Evolutionary conservation across 2,888 invertebrate genomes (phyloP).

Genomic region (Drosophila kambysellisi): DNA sequence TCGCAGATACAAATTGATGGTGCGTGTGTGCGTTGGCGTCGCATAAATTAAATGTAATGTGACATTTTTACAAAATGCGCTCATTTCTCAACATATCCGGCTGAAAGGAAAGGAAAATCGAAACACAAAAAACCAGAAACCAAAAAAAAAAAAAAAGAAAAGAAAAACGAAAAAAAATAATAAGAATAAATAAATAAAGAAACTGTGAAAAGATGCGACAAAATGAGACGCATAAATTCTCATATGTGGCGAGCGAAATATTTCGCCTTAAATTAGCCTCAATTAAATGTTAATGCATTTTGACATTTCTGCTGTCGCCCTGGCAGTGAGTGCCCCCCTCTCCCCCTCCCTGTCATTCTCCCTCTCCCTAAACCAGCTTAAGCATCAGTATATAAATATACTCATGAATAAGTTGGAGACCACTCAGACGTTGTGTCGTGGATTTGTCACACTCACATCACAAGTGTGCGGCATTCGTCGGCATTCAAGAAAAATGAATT

Average conservation of each 20-base stretch:
- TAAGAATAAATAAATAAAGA: slow-evolving; percentile 11
- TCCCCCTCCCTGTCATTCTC: neutral
- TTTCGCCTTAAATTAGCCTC: slow-evolving; percentile 84
- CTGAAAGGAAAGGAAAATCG: slow-evolving; percentile 51
- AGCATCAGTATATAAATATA: slow-evolving; percentile 41
- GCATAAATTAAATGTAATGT: slow-evolving; percentile 84
- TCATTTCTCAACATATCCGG: slow-evolving; percentile 83
- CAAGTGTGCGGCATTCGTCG: slow-evolving; percentile 16
- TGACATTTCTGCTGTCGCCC: slow-evolving; percentile 82
- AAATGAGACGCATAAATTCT: slow-evolving; percentile 76
- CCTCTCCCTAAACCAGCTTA: neutral
- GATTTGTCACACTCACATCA: slow-evolving; percentile 47
- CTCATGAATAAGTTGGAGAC: slow-evolving; percentile 43
- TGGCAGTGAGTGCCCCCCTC: slow-evolving; percentile 7
- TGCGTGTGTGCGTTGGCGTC: slow-evolving; percentile 52
- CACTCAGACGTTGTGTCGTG: slow-evolving; percentile 23
- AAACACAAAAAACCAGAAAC: neutral
- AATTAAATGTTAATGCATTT: slow-evolving; percentile 85
- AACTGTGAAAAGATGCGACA: slow-evolving; percentile 47
- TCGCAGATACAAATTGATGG: slow-evolving; percentile 33
- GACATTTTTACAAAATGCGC: slow-evolving; percentile 84
- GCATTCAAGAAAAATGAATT: slow-evolving; percentile 59
- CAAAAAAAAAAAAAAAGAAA: neutral
- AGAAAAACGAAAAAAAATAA: neutral
- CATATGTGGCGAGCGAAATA: slow-evolving; percentile 81